Percentiles rank a stretch among this genome's conserved stretches.
phyloP scores from a whole-genome alignment of 2,797 vertebrate species.

The Pipistrellus kuhlii region DNA sequence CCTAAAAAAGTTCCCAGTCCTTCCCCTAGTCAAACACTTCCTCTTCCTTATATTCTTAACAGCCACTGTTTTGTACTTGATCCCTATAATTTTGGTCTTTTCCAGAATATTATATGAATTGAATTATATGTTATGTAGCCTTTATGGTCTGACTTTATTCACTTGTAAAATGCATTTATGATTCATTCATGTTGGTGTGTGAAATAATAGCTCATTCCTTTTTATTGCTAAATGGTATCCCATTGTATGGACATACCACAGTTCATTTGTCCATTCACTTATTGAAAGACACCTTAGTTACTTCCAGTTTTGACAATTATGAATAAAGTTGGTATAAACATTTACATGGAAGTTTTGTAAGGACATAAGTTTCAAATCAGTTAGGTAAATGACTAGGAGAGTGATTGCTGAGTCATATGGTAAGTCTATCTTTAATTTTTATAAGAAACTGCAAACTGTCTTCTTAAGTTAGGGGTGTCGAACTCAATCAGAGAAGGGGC shows the following conservation, averaged over 20 bases:
- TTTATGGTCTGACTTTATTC: not conserved
- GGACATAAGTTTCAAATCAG: not conserved
- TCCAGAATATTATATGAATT: not conserved
- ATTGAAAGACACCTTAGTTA: not conserved
- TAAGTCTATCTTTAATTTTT: not conserved
- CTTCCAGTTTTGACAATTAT: not conserved
- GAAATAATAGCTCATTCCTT: not conserved
- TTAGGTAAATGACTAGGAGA: not conserved
- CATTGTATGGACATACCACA: not conserved
- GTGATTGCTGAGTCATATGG: not conserved
- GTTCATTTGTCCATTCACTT: not conserved
- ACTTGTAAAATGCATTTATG: not conserved
- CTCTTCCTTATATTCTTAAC: not conserved
- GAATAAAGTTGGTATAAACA: constrained; percentile 12
- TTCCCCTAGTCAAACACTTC: not conserved
- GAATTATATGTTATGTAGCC: not conserved
- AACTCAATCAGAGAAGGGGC: too few relatives aligned
- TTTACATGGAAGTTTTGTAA: not conserved
- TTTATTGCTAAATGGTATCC: not conserved
- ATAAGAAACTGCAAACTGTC: not conserved
- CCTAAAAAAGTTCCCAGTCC: not conserved
- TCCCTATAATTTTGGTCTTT: not conserved
- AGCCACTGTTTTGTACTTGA: not conserved
- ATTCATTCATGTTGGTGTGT: not conserved
- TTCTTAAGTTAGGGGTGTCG: too few relatives aligned